These are phyloP conservation scores for Aratinga solstitialis DNA, from an alignment of 2,797 vertebrate genomes.

Conservation along the genomic window DNA sequence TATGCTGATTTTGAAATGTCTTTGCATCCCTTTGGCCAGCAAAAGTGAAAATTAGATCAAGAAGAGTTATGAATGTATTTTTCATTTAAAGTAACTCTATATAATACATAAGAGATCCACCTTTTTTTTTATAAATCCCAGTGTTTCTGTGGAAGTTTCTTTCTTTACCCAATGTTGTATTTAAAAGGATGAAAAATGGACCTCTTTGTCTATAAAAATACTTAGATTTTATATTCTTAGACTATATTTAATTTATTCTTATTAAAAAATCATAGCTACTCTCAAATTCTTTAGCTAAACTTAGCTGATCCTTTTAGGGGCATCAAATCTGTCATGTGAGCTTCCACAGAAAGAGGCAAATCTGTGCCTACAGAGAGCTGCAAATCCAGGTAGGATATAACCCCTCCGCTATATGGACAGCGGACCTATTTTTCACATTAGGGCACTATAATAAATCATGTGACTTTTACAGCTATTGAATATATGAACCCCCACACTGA, in stretches of 20 bases:
- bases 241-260: background rate
- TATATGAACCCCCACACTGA: background rate
- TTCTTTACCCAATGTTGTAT: background rate
- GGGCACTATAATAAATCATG: background rate
- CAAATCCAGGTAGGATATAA: background rate
- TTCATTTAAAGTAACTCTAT: background rate
- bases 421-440: background rate
- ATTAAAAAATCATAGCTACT: background rate
- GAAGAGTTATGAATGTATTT: background rate
- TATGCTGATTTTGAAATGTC: background rate
- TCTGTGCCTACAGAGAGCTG: background rate
- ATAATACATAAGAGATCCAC: background rate
- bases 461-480: background rate
- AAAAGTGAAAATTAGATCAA: constrained; percentile 4
- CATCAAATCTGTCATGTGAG: background rate
- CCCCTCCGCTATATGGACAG: background rate
- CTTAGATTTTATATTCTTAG: background rate
- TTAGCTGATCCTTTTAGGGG: constrained; percentile 2
- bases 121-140: background rate
- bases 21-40: background rate
- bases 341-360: background rate
- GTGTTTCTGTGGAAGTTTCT: background rate
- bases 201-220: background rate
- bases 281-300: constrained; percentile 1
- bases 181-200: background rate